Percentiles rank a stretch among this genome's conserved stretches.
These are phyloP conservation scores for Lepus europaeus DNA, from an alignment of 2,113 vertebrate genomes.

Conservation along the genomic window DNA sequence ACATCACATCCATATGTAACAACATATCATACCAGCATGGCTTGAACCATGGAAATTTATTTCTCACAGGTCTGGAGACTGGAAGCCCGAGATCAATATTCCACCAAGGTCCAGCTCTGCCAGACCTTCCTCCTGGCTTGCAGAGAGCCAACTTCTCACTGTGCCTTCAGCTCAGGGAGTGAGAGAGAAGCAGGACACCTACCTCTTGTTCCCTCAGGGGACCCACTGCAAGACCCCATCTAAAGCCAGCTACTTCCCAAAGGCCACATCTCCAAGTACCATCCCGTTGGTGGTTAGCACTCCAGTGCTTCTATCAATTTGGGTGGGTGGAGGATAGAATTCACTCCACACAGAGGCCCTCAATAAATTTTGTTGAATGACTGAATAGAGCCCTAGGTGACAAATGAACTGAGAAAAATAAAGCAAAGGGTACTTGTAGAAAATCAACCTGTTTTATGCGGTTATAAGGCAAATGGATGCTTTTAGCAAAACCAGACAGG, in stretches of 20 bases:
- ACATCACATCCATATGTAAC: not conserved
- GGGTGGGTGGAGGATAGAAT: not conserved
- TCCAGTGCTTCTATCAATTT: not conserved
- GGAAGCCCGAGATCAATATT: not conserved
- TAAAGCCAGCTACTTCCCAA: not conserved
- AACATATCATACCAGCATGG: not conserved
- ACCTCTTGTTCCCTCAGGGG: not conserved
- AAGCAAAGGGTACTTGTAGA: not conserved
- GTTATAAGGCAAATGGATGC: not conserved
- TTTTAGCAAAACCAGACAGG: not conserved
- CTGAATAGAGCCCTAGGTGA: not conserved
- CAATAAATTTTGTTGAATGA: not conserved
- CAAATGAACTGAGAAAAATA: constrained; percentile 3
- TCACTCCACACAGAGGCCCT: not conserved
- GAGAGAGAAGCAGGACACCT: not conserved
- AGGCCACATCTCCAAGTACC: not conserved
- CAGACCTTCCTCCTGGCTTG: not conserved
- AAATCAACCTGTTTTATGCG: not conserved
- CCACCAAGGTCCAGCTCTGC: not conserved
- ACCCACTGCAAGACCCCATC: not conserved
- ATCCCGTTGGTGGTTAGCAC: not conserved
- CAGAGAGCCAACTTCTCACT: not conserved
- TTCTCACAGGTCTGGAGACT: not conserved
- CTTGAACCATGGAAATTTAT: not conserved
- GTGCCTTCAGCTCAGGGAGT: not conserved